These are phyloP conservation scores for Avahi laniger DNA, from an alignment of 2,797 vertebrate species.

Conservation along the genomic window DNA sequence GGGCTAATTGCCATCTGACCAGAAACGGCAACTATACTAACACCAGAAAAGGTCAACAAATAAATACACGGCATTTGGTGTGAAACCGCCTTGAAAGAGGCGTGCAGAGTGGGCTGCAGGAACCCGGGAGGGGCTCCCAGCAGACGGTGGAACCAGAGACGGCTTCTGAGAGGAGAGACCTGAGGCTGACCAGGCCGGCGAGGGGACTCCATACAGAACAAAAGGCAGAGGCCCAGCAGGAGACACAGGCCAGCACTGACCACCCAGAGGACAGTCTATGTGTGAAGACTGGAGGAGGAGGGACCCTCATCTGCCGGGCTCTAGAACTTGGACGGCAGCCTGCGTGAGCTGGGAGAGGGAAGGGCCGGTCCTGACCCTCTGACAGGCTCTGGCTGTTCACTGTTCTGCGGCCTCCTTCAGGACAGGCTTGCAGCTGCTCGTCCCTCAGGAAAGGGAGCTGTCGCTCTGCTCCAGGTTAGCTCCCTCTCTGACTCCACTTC, in stretches of 20 bases:
- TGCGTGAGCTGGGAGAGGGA: too few species aligned
- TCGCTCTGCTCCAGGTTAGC: background rate
- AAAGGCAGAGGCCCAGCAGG: background rate
- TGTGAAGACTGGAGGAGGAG: rapidly evolving
- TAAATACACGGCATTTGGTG: background rate
- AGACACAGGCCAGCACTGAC: too few species aligned
- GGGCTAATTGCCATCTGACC: background rate
- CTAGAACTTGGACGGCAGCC: background rate
- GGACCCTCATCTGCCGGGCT: background rate
- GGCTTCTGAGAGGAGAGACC: background rate
- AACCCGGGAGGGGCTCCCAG: background rate
- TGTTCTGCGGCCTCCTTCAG: background rate
- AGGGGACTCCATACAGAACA: rapidly evolving
- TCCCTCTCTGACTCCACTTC: background rate
- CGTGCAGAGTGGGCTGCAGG: too few species aligned
- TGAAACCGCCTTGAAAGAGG: background rate
- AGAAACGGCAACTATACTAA: background rate
- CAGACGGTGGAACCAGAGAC: background rate
- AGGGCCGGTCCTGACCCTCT: rapidly evolving
- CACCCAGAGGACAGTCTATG: background rate
- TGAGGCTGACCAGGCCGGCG: background rate
- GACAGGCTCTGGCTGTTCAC: background rate
- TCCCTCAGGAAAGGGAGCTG: background rate
- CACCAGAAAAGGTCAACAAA: background rate
- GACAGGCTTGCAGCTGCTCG: too few species aligned